Percentiles rank a stretch among this genome's conserved stretches.
Conservation (phyloP, 2,888 invertebrate species). For the Trilocha varians region DNA sequence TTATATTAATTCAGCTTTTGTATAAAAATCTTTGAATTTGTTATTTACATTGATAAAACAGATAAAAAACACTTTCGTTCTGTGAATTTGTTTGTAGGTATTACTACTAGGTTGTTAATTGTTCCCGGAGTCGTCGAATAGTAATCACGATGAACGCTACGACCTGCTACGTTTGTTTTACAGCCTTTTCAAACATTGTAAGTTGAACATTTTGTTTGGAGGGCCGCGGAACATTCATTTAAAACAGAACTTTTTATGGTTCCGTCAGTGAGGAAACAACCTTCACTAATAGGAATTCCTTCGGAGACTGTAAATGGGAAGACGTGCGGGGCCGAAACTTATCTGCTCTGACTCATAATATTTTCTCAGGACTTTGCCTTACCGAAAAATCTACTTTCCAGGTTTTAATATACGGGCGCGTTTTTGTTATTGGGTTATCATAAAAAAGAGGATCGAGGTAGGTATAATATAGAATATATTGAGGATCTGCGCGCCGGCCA, state of each 20-base stretch:
- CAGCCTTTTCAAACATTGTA: conserved; percentile 46
- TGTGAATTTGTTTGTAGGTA: no score
- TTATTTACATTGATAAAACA: no score
- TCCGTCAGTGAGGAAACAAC: conserved; percentile 57
- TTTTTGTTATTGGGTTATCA: conserved; percentile 23
- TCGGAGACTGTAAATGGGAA: conserved; percentile 61
- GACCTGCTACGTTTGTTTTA: conserved; percentile 42
- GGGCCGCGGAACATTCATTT: conserved; percentile 53
- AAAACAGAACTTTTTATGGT: conserved; percentile 57
- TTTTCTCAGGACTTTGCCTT: conserved; percentile 51
- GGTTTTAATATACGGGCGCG: conserved; percentile 29
- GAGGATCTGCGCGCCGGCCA: conserved; percentile 16
- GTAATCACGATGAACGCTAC: conserved; percentile 40
- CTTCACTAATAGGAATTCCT: conserved; percentile 65
- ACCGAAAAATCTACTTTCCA: conserved; percentile 29
- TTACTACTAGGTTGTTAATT: conserved; percentile 37
- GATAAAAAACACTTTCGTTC: no score
- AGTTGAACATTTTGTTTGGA: conserved; percentile 47
- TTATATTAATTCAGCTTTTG: no score
- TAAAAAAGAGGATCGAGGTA: conserved; percentile 22
- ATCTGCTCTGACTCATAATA: conserved; percentile 50
- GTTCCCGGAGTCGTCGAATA: conserved; percentile 34
- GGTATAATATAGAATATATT: conserved; percentile 24
- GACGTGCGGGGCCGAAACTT: conserved; percentile 54
- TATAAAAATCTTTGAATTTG: no score